A percentile compares a stretch with the other conserved stretches of the same genome.
These are phyloP conservation scores for Oenanthe oenanthe DNA, from an alignment of 2,113 vertebrate species.

Conservation along the genomic window DNA sequence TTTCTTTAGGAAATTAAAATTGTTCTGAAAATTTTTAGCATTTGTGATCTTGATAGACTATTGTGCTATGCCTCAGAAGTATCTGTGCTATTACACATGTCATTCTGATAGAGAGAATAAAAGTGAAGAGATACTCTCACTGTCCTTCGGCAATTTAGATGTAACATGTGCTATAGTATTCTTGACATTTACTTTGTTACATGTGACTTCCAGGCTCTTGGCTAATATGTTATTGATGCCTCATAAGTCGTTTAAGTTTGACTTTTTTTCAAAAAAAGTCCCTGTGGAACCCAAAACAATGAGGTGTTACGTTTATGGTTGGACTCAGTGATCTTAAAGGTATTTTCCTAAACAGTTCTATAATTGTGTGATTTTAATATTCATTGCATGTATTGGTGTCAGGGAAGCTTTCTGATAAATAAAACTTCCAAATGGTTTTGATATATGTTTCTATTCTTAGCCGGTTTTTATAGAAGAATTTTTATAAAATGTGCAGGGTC, in stretches of 20 bases:
- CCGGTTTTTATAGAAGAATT: not conserved
- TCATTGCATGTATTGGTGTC: not conserved
- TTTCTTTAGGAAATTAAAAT: not conserved
- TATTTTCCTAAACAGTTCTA: not conserved
- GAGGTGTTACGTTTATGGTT: not conserved
- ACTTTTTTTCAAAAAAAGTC: not conserved
- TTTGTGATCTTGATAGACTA: not conserved
- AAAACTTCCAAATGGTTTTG: constrained; percentile 11
- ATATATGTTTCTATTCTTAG: constrained; percentile 7
- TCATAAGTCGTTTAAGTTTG: not conserved
- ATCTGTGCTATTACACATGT: not conserved
- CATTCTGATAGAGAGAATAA: not conserved
- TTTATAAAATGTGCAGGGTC: not conserved
- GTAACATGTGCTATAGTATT: not conserved
- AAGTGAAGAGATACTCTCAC: not conserved
- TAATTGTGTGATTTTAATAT: not conserved
- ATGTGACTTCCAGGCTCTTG: not conserved
- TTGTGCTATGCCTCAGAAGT: not conserved
- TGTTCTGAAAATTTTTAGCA: not conserved
- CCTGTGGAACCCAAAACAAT: not conserved
- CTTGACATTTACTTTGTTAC: not conserved
- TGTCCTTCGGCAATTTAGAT: not conserved
- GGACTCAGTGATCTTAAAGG: not conserved
- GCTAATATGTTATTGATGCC: not conserved
- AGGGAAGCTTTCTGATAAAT: not conserved